These are phyloP conservation scores for Scopus umbretta DNA, from an alignment of 2,113 vertebrate genomes.

Conservation along the genomic window DNA sequence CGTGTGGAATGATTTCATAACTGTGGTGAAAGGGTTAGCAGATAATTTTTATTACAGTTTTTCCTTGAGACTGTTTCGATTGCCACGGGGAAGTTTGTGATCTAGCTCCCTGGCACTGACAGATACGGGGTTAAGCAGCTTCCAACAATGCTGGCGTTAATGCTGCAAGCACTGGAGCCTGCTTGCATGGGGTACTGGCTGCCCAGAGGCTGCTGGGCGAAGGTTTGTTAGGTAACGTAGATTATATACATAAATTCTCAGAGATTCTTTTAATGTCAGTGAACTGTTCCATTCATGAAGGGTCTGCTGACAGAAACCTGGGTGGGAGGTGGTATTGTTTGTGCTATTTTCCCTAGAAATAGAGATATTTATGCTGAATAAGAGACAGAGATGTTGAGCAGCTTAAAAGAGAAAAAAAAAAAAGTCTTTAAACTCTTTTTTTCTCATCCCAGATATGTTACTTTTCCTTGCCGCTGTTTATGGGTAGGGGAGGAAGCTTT, in stretches of 20 bases:
- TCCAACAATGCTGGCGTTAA: not conserved
- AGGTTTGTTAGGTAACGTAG: not conserved
- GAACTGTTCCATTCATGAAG: not conserved
- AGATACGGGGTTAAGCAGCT: not conserved
- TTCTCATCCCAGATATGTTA: not conserved
- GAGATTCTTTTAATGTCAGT: not conserved
- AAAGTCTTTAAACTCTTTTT: conserved; percentile 5
- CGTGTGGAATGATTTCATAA: not conserved
- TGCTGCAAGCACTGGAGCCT: not conserved
- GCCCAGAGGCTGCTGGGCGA: not conserved
- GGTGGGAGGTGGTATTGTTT: not conserved
- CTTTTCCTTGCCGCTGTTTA: not conserved
- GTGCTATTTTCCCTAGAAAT: conserved; percentile 26
- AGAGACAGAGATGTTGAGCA: conserved; percentile 17
- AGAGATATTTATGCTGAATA: conserved; percentile 9
- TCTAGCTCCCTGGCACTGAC: rapidly evolving
- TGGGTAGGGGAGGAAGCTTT: not conserved
- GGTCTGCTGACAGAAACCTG: not conserved
- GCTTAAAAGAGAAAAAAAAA: not conserved
- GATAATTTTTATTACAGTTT: not conserved
- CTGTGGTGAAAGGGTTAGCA: not conserved
- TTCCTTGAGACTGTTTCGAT: not conserved
- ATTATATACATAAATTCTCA: not conserved
- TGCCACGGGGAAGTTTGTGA: rapidly evolving
- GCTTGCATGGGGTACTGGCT: not conserved